Evolutionary conservation across 2,797 vertebrate species (phyloP).

Genomic region (Salmo trutta): DNA sequence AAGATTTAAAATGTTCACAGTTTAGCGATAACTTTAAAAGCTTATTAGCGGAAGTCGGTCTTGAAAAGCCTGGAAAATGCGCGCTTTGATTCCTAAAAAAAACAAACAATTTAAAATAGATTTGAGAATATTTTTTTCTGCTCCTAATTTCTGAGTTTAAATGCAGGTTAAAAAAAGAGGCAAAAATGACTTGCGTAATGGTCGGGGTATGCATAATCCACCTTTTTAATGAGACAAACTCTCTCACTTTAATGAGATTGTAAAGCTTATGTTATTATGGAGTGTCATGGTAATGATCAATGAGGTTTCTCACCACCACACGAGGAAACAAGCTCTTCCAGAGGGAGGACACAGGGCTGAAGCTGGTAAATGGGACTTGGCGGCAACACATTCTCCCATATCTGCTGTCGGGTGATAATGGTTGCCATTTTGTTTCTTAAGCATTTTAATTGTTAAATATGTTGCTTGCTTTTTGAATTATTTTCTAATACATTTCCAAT

Average conservation of each 20-base stretch:
- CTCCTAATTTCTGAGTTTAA: neutral
- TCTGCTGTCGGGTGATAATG: constrained; percentile 7
- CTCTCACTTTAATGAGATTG: constrained; percentile 4
- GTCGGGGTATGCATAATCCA: neutral
- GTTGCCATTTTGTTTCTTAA: neutral
- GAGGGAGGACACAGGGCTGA: neutral
- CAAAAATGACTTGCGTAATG: neutral
- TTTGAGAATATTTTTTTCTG: neutral
- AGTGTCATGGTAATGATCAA: constrained; percentile 3
- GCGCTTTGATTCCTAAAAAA: neutral
- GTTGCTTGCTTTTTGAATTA: neutral
- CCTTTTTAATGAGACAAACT: neutral
- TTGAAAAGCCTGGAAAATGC: neutral
- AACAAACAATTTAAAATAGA: neutral
- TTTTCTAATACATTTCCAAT: neutral
- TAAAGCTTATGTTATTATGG: constrained; percentile 5
- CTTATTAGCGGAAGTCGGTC: neutral
- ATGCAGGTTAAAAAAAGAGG: neutral
- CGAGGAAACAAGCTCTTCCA: neutral
- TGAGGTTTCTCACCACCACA: neutral
- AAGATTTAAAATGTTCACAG: neutral
- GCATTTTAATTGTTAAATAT: neutral
- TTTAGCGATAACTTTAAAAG: neutral
- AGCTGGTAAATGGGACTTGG: neutral
- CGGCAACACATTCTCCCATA: neutral